These are phyloP conservation scores for Eolophus roseicapilla DNA, from an alignment of 2,113 vertebrate genomes.

Conservation along the genomic window DNA sequence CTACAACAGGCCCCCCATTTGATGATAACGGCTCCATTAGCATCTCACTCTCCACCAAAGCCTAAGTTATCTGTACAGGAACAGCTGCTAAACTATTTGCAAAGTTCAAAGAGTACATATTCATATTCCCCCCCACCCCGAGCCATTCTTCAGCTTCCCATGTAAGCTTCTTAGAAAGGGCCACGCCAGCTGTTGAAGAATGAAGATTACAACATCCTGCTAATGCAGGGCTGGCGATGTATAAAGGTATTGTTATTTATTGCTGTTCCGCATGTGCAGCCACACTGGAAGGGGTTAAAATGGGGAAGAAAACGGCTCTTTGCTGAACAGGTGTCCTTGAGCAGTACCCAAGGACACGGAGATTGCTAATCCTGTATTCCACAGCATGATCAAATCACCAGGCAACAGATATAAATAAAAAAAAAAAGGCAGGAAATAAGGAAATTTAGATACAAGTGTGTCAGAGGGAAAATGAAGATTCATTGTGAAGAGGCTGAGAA, in stretches of 20 bases:
- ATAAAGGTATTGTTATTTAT: neutral
- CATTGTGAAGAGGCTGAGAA: slow-evolving; percentile 86
- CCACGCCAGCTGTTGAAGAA: slow-evolving; percentile 60
- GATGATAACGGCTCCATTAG: slow-evolving; percentile 52
- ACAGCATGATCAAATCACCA: slow-evolving; percentile 94
- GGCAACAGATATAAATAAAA: slow-evolving; percentile 96
- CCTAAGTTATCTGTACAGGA: slow-evolving; percentile 53
- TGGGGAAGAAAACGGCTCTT: slow-evolving; percentile 70
- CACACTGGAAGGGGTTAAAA: slow-evolving; percentile 74
- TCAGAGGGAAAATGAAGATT: slow-evolving; percentile 94
- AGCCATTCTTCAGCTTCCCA: slow-evolving; percentile 55
- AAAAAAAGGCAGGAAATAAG: slow-evolving; percentile 89
- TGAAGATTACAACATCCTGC: slow-evolving; percentile 47
- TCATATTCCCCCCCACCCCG: neutral
- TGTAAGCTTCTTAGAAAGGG: slow-evolving; percentile 62
- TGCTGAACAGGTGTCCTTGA: slow-evolving; percentile 92
- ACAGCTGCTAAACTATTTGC: slow-evolving; percentile 68
- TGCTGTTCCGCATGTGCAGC: neutral
- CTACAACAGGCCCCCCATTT: neutral
- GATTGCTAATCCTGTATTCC: slow-evolving; percentile 94
- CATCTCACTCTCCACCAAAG: slow-evolving; percentile 42
- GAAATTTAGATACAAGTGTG: slow-evolving; percentile 94
- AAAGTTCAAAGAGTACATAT: slow-evolving; percentile 64
- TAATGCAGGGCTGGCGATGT: neutral
- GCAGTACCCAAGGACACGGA: slow-evolving; percentile 86